A percentile compares a stretch with the other conserved stretches of the same genome.
phyloP scores from a whole-genome alignment of 1,140 invertebrate species.

The Leptestheria dahalacensis region DNA sequence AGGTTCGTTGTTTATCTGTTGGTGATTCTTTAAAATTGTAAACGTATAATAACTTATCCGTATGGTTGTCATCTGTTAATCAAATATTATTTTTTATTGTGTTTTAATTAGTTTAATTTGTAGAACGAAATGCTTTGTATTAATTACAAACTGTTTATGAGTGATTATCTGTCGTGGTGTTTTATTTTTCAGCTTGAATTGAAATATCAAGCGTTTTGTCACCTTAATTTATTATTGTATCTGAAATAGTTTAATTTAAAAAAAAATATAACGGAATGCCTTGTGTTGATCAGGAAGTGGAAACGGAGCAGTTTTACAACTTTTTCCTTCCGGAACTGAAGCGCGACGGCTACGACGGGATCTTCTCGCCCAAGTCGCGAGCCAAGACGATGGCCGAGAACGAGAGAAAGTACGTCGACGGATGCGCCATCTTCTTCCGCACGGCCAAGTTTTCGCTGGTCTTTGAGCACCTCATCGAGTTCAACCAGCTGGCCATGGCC shows the following conservation, averaged over 20 bases:
- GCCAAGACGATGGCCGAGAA: slow-evolving; percentile 96
- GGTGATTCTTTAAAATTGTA: too few relatives aligned
- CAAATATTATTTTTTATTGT: too few relatives aligned
- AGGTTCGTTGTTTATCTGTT: too few relatives aligned
- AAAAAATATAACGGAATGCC: neutral
- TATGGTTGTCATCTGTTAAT: too few relatives aligned
- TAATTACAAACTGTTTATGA: too few relatives aligned
- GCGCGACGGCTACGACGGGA: slow-evolving; percentile 88
- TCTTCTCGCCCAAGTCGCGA: slow-evolving; percentile 95
- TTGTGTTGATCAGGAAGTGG: slow-evolving; percentile 88
- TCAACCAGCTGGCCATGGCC: slow-evolving; percentile 95
- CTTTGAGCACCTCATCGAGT: slow-evolving; percentile 90
- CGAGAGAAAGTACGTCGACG: slow-evolving; percentile 95
- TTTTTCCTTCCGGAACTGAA: slow-evolving; percentile 92
- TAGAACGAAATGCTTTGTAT: too few relatives aligned
- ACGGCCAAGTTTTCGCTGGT: slow-evolving; percentile 88
- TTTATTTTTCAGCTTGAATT: too few relatives aligned
- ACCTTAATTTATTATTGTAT: too few relatives aligned
- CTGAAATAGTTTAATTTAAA: neutral
- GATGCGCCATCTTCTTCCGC: slow-evolving; percentile 95
- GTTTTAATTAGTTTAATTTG: too few relatives aligned
- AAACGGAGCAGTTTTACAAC: slow-evolving; percentile 96
- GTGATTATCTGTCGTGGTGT: too few relatives aligned
- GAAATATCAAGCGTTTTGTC: too few relatives aligned
- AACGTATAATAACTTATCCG: too few relatives aligned